These are phyloP conservation scores for Microplitis deprimator DNA, from an alignment of 2,888 invertebrate species.

Conservation along the genomic window DNA sequence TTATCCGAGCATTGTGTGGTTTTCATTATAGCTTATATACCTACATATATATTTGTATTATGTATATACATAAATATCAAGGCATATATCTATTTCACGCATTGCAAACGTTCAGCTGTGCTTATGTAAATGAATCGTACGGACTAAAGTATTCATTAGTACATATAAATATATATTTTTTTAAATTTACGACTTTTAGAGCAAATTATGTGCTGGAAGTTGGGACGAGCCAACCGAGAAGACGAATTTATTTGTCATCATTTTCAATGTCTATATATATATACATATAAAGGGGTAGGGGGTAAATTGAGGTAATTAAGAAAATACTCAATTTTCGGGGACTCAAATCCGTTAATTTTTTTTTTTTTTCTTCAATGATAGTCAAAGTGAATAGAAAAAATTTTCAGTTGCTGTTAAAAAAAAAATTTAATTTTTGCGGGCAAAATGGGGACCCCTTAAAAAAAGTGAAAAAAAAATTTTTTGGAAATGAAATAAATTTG, in stretches of 20 bases:
- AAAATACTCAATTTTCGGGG: no score
- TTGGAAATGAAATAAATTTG: no score
- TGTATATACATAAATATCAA: slow-evolving; percentile 51
- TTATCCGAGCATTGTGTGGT: slow-evolving; percentile 63
- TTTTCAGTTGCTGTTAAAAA: no score
- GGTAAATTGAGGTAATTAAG: no score
- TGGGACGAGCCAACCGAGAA: neutral
- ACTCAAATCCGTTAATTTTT: no score
- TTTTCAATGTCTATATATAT: neutral
- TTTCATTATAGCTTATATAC: slow-evolving; percentile 53
- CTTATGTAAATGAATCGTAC: slow-evolving; percentile 51
- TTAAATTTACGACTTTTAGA: slow-evolving; percentile 20
- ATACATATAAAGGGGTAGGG: neutral
- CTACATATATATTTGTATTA: neutral
- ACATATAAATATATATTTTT: neutral
- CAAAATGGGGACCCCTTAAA: no score
- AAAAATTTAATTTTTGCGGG: no score
- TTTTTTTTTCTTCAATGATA: no score
- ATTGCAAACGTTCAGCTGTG: slow-evolving; percentile 55
- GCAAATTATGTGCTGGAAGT: slow-evolving; percentile 35
- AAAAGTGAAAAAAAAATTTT: no score
- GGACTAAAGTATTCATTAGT: neutral
- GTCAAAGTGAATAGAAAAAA: no score
- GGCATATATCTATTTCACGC: slow-evolving; percentile 63
- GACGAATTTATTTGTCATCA: slow-evolving; percentile 9